phyloP scores from a whole-genome alignment of 2,797 vertebrate genomes.

The Eupleurogrammus muticus region DNA sequence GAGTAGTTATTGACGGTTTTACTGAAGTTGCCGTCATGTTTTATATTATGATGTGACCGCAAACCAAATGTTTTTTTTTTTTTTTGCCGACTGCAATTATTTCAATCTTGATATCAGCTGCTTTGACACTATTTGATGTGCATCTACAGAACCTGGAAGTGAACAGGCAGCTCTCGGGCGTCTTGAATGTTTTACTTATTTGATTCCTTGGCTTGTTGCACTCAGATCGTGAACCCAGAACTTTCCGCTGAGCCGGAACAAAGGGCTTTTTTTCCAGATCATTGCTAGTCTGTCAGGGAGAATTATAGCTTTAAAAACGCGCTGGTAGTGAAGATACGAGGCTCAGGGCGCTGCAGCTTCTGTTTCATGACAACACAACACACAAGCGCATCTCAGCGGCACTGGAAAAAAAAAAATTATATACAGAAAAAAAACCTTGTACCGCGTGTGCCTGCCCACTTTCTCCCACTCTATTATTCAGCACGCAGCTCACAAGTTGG shows the following conservation, averaged over 20 bases:
- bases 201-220: not conserved
- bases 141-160: not conserved
- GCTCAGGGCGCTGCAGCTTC: conserved; percentile 22
- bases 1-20: too few relatives aligned
- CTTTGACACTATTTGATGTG: not conserved
- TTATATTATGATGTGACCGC: too few relatives aligned
- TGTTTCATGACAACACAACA: conserved; percentile 37
- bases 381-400: conserved; percentile 51
- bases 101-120: not conserved
- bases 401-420: not conserved
- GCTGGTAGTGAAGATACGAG: conserved; percentile 3
- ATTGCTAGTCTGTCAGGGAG: conserved; percentile 19
- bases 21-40: too few relatives aligned
- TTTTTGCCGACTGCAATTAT: not conserved
- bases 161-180: not conserved
- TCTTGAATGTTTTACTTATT: not conserved
- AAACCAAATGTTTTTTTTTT: not conserved
- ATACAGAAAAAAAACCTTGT: conserved; percentile 82
- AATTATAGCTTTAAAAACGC: conserved; percentile 17
- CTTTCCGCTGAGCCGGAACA: not conserved
- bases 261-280: not conserved
- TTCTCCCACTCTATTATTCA: conserved; percentile 77
- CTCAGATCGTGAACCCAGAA: not conserved
- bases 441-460: conserved; percentile 53
- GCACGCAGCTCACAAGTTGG: conserved; percentile 36